Percentiles rank a stretch among this genome's conserved stretches.
phyloP scores from a whole-genome alignment of 2,797 vertebrate genomes.

The Arvicola amphibius region DNA sequence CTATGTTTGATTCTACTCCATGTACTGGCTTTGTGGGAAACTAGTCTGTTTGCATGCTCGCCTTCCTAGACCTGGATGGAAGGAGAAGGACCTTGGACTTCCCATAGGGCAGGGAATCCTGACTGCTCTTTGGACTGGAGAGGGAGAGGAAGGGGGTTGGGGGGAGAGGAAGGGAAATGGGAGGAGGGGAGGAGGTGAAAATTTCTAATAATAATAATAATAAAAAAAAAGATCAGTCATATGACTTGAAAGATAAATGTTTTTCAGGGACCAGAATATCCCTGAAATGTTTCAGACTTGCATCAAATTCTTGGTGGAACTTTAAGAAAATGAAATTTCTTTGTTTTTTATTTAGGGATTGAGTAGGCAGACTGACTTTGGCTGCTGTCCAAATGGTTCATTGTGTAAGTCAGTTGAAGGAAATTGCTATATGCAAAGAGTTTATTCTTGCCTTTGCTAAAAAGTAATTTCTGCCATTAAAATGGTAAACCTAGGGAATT shows the following conservation, averaged over 20 bases:
- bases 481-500: conserved; percentile 86
- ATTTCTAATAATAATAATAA: too few species aligned
- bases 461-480: conserved; percentile 87
- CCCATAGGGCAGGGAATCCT: too few species aligned
- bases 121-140: too few species aligned
- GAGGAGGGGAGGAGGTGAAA: too few species aligned
- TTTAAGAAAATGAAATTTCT: conserved; percentile 85
- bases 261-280: conserved; percentile 79
- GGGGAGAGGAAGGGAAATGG: too few species aligned
- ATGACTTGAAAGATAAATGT: conserved; percentile 80
- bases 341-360: conserved; percentile 85
- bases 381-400: conserved; percentile 85
- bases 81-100: too few species aligned
- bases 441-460: conserved; percentile 88
- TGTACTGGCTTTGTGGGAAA: too few species aligned
- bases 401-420: conserved; percentile 84
- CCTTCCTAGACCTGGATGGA: too few species aligned
- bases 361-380: conserved; percentile 84
- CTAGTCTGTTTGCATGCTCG: too few species aligned
- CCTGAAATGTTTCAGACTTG: conserved; percentile 83
- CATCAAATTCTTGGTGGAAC: conserved; percentile 82
- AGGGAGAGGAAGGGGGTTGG: too few species aligned
- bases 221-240: conserved; percentile 36
- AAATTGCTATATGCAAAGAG: conserved; percentile 85
- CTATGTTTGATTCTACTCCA: too few species aligned